phyloP scores from a whole-genome alignment of 2,888 invertebrate species.

The Neria commutata region DNA sequence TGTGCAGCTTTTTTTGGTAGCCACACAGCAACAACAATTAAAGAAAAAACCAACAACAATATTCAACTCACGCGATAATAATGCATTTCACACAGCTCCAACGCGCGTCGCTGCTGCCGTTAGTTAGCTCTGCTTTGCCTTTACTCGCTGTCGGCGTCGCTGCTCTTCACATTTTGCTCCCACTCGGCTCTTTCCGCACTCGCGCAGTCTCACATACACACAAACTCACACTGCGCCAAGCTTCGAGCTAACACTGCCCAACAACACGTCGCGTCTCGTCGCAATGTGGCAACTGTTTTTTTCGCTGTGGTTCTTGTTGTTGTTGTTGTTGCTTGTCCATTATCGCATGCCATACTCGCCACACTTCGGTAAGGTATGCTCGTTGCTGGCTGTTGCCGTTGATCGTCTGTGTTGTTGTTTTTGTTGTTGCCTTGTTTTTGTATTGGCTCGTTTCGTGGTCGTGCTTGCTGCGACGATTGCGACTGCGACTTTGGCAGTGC shows the following conservation, averaged over 20 bases:
- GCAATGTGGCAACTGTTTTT: neutral
- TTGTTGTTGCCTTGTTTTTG: neutral
- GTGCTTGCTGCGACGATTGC: too few species aligned
- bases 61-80: too few species aligned
- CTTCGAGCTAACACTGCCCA: slow-evolving; percentile 3
- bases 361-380: too few species aligned
- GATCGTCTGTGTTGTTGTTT: neutral
- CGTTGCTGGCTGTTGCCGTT: too few species aligned
- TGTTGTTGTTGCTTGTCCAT: neutral
- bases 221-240: neutral
- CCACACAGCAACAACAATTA: too few species aligned
- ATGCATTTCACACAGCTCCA: too few species aligned
- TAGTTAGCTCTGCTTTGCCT: slow-evolving; percentile 45
- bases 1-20: too few species aligned
- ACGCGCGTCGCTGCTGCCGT: slow-evolving; percentile 19
- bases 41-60: too few species aligned
- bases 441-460: too few species aligned
- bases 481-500: slow-evolving; percentile 35
- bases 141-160: slow-evolving; percentile 36
- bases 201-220: neutral
- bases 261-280: neutral
- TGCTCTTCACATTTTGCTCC: slow-evolving; percentile 17
- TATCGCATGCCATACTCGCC: too few species aligned
- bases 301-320: neutral
- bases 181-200: neutral